phyloP scores from a whole-genome alignment of 2,888 invertebrate species.

The Drosophila macrospina region DNA sequence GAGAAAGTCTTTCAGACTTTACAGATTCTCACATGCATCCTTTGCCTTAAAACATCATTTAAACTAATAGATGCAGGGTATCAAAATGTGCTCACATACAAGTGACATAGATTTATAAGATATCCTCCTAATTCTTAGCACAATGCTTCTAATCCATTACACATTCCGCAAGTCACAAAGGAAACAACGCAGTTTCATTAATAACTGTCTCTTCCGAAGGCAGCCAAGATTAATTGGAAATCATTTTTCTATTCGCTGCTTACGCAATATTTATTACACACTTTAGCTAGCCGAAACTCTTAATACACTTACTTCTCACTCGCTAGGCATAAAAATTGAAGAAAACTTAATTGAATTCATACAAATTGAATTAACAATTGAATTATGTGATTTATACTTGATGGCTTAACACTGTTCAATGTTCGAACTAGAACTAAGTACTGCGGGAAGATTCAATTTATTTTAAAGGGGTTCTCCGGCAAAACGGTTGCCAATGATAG shows the following conservation, averaged over 20 bases:
- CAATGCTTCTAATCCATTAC: constrained; percentile 5
- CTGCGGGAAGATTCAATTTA: no score
- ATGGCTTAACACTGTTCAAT: constrained; percentile 10
- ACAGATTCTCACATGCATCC: no score
- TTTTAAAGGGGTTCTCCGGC: constrained; percentile 20
- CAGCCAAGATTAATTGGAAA: background rate
- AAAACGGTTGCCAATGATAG: constrained; percentile 7
- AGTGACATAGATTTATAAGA: constrained; percentile 13
- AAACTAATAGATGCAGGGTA: background rate
- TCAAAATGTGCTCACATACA: background rate
- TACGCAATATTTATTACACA: no score
- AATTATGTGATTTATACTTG: background rate
- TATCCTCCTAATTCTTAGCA: background rate
- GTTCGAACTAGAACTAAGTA: constrained; percentile 14
- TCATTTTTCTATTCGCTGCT: background rate
- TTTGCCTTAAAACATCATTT: no score
- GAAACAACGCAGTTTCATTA: background rate
- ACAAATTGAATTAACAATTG: background rate
- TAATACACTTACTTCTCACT: constrained; percentile 46
- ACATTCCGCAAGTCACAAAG: constrained; percentile 8
- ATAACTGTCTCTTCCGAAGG: constrained; percentile 1
- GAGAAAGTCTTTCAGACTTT: no score
- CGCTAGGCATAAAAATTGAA: constrained; percentile 13
- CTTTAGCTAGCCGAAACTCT: background rate
- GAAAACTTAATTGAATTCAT: background rate